A percentile compares a stretch with the other conserved stretches of the same genome.
These are phyloP conservation scores for Rhagophthalmus giganteus DNA, from an alignment of 2,888 invertebrate species.

Conservation along the genomic window DNA sequence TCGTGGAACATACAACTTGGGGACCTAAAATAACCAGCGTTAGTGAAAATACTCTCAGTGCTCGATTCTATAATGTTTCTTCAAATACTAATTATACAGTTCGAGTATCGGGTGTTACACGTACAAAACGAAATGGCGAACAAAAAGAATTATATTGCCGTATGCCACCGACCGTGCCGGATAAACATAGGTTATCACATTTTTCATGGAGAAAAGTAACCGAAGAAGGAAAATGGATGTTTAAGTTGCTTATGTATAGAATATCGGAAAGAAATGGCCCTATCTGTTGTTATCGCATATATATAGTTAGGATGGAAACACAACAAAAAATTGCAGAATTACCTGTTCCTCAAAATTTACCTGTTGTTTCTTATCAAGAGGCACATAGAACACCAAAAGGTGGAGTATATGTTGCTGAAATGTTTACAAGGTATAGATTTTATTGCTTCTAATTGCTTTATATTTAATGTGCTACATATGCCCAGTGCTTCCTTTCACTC, in stretches of 20 bases:
- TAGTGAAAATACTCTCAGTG: conserved; percentile 56
- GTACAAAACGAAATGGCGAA: conserved; percentile 73
- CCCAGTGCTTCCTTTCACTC: conserved; percentile 63
- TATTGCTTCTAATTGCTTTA: neutral
- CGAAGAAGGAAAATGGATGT: conserved; percentile 69
- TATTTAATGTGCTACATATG: neutral
- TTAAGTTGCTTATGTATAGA: conserved; percentile 74
- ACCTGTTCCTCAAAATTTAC: conserved; percentile 70
- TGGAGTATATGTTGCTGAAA: conserved; percentile 84
- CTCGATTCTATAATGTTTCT: conserved; percentile 69
- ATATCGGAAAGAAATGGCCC: conserved; percentile 84
- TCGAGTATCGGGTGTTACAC: conserved; percentile 74
- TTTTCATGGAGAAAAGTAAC: conserved; percentile 66
- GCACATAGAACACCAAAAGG: conserved; percentile 69
- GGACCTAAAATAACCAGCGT: conserved; percentile 65
- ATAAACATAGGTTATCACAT: conserved; percentile 63
- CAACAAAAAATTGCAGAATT: conserved; percentile 67
- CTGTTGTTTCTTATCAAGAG: conserved; percentile 71
- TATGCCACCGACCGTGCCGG: conserved; percentile 74
- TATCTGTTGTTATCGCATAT: conserved; percentile 84
- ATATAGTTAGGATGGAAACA: conserved; percentile 71
- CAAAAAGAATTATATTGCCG: conserved; percentile 65
- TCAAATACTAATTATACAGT: conserved; percentile 86
- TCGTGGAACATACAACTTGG: conserved; percentile 59
- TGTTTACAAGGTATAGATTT: conserved; percentile 72